Base-by-base conservation (phyloP, 2,113 vertebrate genomes). In the Catharus fuscescens region DNA sequence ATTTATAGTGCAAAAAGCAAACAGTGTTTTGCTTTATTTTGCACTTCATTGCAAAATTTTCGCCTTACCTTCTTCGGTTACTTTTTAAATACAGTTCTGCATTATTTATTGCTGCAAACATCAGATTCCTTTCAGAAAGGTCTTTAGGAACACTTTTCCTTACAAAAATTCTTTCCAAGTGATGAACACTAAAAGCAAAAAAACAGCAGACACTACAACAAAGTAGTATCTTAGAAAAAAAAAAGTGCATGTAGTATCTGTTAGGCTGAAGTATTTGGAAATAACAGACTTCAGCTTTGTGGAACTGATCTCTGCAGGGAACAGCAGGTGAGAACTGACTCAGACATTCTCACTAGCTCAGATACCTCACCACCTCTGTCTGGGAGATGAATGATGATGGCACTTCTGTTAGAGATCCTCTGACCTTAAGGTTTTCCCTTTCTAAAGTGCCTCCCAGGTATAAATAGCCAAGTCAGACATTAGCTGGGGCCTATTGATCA, bases 91-190 rank as follows among this genome's bases (percentile, higher is more conserved):
- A 32, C 12, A n/a, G 54, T 23, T 90, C 72, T 90, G 34, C 67
- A 86, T 94, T 94, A 94, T 94, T 96, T 77, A 94, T 80, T 65
- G 70, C 28, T 73, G 85, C 61, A 74, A 94, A 88, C 56, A 60
- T n/a, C 54, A 70, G 44, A 45, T 40, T 88, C 44, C 70, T 60
- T 86, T 80, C 38, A 40, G 64, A 74, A 80, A 53, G 45, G 9
- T 38, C 29, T 67, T n/a, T 62, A 77, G 66, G 28, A 80, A 50
- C 1, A 3, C 6, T 70, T 56, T 78, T 74, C 31, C 65, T 83
- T 52, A 48, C 1, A 8, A 57, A 93, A 86, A 66, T 65, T 80
- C 38, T 74, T 90, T 80, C 67, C n/a, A 78, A 28, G 16, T 34
- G 18, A 78, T 47, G 53, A 88, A 84, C 7, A 45, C 8, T 54